Evolutionary conservation across 1,140 invertebrate genomes (phyloP).

Genomic region (Lysiphlebus fabarum): DNA sequence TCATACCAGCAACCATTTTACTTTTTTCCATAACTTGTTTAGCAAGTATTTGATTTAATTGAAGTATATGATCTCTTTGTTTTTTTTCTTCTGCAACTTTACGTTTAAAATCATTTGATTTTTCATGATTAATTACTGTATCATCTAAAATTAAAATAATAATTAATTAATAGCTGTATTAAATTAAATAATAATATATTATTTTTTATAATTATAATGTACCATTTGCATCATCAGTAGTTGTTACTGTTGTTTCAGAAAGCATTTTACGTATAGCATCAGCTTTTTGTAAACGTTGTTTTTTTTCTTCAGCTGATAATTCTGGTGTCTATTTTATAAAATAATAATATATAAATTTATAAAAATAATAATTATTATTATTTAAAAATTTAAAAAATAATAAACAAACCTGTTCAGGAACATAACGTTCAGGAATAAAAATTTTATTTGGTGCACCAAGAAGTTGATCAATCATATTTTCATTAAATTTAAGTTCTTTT

Average conservation of each 20-base stretch:
- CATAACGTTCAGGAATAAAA: constrained; percentile 85
- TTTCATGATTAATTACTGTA: constrained; percentile 40
- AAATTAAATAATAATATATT: constrained; percentile 3
- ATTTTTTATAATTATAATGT: constrained; percentile 1
- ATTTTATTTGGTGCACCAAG: constrained; percentile 86
- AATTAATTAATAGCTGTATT: constrained; percentile 1
- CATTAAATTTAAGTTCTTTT: constrained; percentile 65
- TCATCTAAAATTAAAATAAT: constrained; percentile 37
- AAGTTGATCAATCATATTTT: constrained; percentile 79
- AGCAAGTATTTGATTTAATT: constrained; percentile 87
- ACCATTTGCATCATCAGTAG: constrained; percentile 32
- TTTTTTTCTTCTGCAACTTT: constrained; percentile 78
- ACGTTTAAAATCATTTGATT: constrained; percentile 50
- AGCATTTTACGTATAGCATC: constrained; percentile 90
- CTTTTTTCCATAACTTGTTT: constrained; percentile 91
- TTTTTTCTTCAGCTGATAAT: constrained; percentile 76
- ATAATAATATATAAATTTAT: constrained; percentile 14
- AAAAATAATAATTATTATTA: neutral
- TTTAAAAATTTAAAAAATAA: constrained; percentile 9
- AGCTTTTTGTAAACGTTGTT: constrained; percentile 78
- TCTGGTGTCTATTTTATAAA: constrained; percentile 72
- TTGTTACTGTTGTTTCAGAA: constrained; percentile 62
- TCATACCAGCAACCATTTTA: constrained; percentile 86
- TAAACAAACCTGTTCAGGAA: constrained; percentile 72
- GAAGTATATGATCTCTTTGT: constrained; percentile 81